Evolutionary conservation across 2,113 vertebrate species (phyloP), one percentile per base, ranked within the genome.

Genomic region (Cercopithecus mona): DNA sequence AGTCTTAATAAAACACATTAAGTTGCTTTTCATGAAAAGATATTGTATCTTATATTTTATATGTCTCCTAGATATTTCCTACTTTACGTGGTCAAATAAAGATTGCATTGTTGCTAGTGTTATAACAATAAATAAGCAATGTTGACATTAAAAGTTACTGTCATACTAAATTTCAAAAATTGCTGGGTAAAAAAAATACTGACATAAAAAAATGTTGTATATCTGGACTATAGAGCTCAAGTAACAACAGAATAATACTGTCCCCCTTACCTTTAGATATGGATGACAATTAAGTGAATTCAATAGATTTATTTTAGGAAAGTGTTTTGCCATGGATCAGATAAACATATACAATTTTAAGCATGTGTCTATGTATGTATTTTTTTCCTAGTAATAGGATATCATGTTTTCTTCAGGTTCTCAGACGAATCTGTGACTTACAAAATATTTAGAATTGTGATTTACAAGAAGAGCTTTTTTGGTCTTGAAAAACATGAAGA

Each of bases 1-100:
- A 96, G 57, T 86, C 52, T 97, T 86, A 79, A 82, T 92, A 96
- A 89, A 97, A 82, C 38, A 81, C 30, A 78, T 35, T 80, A 82
- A 78, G 17, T 75, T 82, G 30, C 88, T 89, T 97, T 52, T 90
- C 70, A 75, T 81, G 81, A 93, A 61, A 79, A 88, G 32, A 64
- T 48, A 88, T 50, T 81, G 30, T n/a, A 27, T 68, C 20, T 78
- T 75, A 23, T 78, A 82, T 38, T 87, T 96, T 95, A 68, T 64
- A 64, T 72, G 48, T 72, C 32, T 93, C 52, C 8, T 5, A 78
- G 75, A 89, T 40, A 93, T 84, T 57, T 96, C 55, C 32, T 85
- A 82, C 17, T 59, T 73, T 35, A 88, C 30, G 50, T 86, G 61
- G 18, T 59, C 61, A 96, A 40, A 32, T 86, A 86, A 87, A 95